Conservation (phyloP, 2,888 invertebrate species). For the Drosophila ochracea region DNA sequence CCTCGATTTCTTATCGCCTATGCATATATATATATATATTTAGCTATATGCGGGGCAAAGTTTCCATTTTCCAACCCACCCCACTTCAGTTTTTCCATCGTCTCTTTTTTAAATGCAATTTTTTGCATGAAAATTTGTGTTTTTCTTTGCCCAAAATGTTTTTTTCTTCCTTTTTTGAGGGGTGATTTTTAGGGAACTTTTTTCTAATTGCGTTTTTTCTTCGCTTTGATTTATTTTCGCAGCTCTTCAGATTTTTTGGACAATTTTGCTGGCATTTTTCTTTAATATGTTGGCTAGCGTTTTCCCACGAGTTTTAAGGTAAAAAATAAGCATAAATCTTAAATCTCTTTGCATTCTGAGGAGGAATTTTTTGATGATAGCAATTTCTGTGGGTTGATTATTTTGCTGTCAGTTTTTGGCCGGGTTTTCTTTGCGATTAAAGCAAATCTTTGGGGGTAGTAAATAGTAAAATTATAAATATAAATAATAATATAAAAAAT, state of each 20-base stretch:
- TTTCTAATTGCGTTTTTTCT: slow-evolving; percentile 52
- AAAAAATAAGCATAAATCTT: slow-evolving; percentile 25
- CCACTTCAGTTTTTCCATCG: slow-evolving; percentile 55
- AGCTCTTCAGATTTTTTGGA: slow-evolving; percentile 23
- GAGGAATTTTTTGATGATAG: slow-evolving; percentile 4
- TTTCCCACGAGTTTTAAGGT: slow-evolving; percentile 66
- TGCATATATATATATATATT: slow-evolving; percentile 50
- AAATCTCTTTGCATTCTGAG: slow-evolving; percentile 4
- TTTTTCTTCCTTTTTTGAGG: slow-evolving; percentile 36
- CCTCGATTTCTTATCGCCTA: slow-evolving; percentile 39
- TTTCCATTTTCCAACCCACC: slow-evolving; percentile 39
- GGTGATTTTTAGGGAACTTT: slow-evolving; percentile 57
- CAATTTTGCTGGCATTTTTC: background rate
- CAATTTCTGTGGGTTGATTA: background rate
- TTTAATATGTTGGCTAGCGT: slow-evolving; percentile 8
- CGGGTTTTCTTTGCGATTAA: background rate
- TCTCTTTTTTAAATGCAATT: slow-evolving; percentile 76
- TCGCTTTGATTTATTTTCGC: slow-evolving; percentile 59
- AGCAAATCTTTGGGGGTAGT: background rate
- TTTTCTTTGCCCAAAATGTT: slow-evolving; percentile 24
- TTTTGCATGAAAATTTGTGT: slow-evolving; percentile 69
- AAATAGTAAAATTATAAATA: background rate
- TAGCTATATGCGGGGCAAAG: slow-evolving; percentile 33
- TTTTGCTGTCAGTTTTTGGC: background rate
- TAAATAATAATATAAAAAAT: background rate